A percentile compares a stretch with the other conserved stretches of the same genome.
Evolutionary conservation across 2,797 vertebrate genomes (phyloP).

Genomic region (Artibeus jamaicensis): DNA sequence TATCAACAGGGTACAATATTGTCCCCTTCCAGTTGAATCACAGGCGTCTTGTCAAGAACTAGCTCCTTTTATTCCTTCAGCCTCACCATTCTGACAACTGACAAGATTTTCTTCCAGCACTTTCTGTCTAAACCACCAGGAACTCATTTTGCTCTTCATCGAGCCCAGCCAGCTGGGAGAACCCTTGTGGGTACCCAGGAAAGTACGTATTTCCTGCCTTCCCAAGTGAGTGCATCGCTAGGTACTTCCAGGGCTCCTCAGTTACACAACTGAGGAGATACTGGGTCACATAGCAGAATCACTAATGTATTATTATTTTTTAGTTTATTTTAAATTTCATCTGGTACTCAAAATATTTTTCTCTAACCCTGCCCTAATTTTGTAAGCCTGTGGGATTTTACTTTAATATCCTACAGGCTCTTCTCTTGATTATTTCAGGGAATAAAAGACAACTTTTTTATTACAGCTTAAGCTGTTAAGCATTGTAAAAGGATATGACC

Average conservation of each 20-base stretch:
- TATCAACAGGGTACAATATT: neutral
- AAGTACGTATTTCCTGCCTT: neutral
- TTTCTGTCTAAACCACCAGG: neutral
- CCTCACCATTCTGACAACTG: neutral
- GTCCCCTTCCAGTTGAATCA: neutral
- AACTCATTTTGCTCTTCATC: neutral
- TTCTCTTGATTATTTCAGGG: conserved; percentile 57
- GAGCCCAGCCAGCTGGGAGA: neutral
- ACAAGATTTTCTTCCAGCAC: neutral
- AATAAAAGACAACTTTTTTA: conserved; percentile 58
- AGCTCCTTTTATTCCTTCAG: neutral
- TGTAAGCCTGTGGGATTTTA: conserved; percentile 41
- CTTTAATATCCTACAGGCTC: conserved; percentile 57
- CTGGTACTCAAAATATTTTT: conserved; percentile 48
- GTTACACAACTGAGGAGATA: conserved; percentile 21
- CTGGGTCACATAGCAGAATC: conserved; percentile 24
- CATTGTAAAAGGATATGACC: conserved; percentile 16
- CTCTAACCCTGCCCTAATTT: conserved; percentile 49
- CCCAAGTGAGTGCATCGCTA: neutral
- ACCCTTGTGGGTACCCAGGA: neutral
- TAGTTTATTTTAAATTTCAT: conserved; percentile 55
- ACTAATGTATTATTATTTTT: neutral
- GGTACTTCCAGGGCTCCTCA: neutral
- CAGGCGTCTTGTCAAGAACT: neutral
- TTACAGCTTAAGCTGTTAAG: conserved; percentile 28